These are phyloP conservation scores for Callionymus lyra DNA, from an alignment of 2,113 vertebrate species.

Conservation along the genomic window DNA sequence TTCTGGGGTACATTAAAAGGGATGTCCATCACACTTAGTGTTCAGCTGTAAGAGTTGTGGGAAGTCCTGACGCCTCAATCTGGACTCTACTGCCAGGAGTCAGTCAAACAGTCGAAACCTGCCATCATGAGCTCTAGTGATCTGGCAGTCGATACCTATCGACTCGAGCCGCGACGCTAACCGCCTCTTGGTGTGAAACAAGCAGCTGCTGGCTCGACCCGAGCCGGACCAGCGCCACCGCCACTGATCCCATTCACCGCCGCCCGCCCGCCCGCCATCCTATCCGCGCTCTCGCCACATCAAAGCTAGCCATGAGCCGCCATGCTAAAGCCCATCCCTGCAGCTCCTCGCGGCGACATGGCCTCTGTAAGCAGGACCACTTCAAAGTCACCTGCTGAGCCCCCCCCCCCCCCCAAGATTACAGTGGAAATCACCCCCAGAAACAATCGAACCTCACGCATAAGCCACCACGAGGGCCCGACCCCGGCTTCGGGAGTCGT, in stretches of 20 bases:
- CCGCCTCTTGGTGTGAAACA: conserved; percentile 46
- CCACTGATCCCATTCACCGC: conserved; percentile 53
- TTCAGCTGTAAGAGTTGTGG: no score
- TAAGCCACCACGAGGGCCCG: conserved; percentile 8
- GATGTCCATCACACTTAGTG: no score
- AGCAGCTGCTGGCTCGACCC: conserved; percentile 46
- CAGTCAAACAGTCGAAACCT: conserved; percentile 36
- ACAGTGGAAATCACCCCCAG: conserved; percentile 29
- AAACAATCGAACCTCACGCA: conserved; percentile 18
- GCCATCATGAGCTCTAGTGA: conserved; percentile 37
- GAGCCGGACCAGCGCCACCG: conserved; percentile 50
- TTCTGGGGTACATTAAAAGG: no score
- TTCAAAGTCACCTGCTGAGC: conserved; percentile 60
- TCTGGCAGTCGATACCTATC: conserved; percentile 58
- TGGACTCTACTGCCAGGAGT: conserved; percentile 18
- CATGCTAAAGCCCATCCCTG: conserved; percentile 51
- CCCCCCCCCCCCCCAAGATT: conserved; percentile 44
- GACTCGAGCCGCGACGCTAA: conserved; percentile 48
- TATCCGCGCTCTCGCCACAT: no score
- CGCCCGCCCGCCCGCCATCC: no score
- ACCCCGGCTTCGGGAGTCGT: conserved; percentile 19
- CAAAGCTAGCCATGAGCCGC: conserved; percentile 54
- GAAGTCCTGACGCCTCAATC: no score
- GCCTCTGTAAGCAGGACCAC: conserved; percentile 39
- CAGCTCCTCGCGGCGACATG: conserved; percentile 41